Evolutionary conservation across 2,888 invertebrate species (phyloP), one percentile per base, ranked within the genome.

Genomic region (Melanotus villosus): DNA sequence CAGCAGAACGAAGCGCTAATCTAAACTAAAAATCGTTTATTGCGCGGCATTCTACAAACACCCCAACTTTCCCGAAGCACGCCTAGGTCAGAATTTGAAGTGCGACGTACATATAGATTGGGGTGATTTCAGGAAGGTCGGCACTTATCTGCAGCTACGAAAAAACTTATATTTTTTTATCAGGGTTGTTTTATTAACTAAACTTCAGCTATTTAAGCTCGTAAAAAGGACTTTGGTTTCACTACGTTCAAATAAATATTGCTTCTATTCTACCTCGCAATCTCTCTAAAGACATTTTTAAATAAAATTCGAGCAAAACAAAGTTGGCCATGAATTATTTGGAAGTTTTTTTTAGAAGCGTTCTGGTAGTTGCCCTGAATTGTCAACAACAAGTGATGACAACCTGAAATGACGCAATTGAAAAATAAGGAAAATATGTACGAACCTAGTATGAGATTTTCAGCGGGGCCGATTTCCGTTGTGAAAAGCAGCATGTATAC

Each of bases 401-500:
- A n/a, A n/a, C n/a, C n/a, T n/a, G n/a, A n/a, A n/a, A n/a, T n/a
- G n/a, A n/a, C n/a, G n/a, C n/a, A n/a, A n/a, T n/a, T n/a, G n/a
- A 14, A 41, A 14, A 9, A 18, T 9, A 1, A 16, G 14, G 41
- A 2, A 7, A 41, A 41, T 2, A 1, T 5, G 14, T 68, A 68
- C 68, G 18, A 62, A 68, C 68, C 68, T 63, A 47, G 12, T 10
- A 21, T 30, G 47, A 26, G 36, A 14, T 19, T 23, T 57, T 41
- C 38, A 47, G 36, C 54, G 18, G 12, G 47, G 54, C 12, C 26
- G 45, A 23, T 45, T 57, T 41, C 30, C 47, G 36, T 58, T 41
- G 43, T 58, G 45, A 58, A 58, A 19, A 64, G 45, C 57, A 64
- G 38, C 68, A 68, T 68, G 68, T 58, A 68, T 64, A 58, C 64